Conservation (phyloP, 2,113 vertebrate species). For the Aegotheles bennettii region DNA sequence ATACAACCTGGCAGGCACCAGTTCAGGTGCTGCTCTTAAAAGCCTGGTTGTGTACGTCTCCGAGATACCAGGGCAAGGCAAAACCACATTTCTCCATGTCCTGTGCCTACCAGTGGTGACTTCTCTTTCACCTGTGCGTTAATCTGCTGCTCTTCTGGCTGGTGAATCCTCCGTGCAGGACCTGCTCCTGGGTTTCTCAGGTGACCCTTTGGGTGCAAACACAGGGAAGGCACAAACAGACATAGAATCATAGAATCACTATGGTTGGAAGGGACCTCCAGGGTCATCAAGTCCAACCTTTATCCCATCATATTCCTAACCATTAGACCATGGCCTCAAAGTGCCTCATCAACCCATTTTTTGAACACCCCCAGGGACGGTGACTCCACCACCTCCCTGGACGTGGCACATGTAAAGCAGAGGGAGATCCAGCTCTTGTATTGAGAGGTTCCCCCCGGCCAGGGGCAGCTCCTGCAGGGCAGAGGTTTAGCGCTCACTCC, state of each 20-base stretch:
- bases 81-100: background rate
- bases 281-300: no score
- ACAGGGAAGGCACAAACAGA: background rate
- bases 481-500: background rate
- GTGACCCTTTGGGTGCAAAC: background rate
- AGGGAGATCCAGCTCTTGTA: background rate
- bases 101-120: background rate
- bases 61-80: background rate
- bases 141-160: background rate
- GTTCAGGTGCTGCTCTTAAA: background rate
- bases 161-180: background rate
- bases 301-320: no score
- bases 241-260: no score
- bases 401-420: no score
- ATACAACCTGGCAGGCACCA: background rate
- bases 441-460: background rate
- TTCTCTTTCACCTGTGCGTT: conserved; percentile 21
- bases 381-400: no score
- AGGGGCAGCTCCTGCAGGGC: background rate
- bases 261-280: no score
- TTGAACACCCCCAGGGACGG: no score
- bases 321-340: no score
- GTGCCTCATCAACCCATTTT: no score
- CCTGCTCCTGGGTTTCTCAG: background rate
- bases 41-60: background rate